A percentile compares a stretch with the other conserved stretches of the same genome.
Evolutionary conservation across 1,140 invertebrate genomes (phyloP).

Genomic region (Drosophila lini): DNA sequence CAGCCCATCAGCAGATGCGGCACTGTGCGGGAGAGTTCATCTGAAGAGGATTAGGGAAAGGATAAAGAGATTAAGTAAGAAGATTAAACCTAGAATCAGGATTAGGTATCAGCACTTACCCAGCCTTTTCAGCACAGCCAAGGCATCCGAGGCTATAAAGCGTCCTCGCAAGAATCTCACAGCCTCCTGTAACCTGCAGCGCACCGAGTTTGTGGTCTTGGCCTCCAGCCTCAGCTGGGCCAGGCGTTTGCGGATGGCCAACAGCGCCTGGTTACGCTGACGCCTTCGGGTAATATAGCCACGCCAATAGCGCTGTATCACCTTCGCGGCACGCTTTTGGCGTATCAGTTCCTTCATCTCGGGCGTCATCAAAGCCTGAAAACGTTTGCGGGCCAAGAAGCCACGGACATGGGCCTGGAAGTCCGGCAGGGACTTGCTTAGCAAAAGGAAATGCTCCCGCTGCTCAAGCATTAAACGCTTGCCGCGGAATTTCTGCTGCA

Average conservation of each 20-base stretch:
- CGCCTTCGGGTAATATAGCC: conserved; percentile 86
- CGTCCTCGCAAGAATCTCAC: conserved; percentile 70
- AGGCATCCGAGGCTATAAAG: conserved; percentile 67
- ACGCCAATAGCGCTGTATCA: conserved; percentile 89
- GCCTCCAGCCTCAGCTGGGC: conserved; percentile 84
- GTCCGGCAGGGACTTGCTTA: conserved; percentile 63
- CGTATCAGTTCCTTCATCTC: conserved; percentile 84
- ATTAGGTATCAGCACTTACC: conserved; percentile 46
- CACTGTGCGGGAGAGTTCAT: conserved; percentile 79
- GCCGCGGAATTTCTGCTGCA: conserved; percentile 85
- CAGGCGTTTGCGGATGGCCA: conserved; percentile 85
- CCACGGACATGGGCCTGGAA: conserved; percentile 85
- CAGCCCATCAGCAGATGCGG: conserved; percentile 78
- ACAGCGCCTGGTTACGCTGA: conserved; percentile 68
- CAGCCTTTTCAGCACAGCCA: conserved; percentile 66
- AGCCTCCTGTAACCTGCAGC: conserved; percentile 62
- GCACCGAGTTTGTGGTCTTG: conserved; percentile 84
- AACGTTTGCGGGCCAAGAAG: conserved; percentile 85
- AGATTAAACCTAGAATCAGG: neutral
- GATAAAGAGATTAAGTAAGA: conserved; percentile 1
- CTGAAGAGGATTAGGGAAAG: conserved; percentile 33
- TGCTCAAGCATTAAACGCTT: conserved; percentile 76
- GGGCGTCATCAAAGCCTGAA: conserved; percentile 84
- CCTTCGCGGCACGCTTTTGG: conserved; percentile 85
- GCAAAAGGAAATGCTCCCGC: conserved; percentile 44